Base-by-base conservation (phyloP, 1,140 invertebrate species). In the Arion vulgaris region DNA sequence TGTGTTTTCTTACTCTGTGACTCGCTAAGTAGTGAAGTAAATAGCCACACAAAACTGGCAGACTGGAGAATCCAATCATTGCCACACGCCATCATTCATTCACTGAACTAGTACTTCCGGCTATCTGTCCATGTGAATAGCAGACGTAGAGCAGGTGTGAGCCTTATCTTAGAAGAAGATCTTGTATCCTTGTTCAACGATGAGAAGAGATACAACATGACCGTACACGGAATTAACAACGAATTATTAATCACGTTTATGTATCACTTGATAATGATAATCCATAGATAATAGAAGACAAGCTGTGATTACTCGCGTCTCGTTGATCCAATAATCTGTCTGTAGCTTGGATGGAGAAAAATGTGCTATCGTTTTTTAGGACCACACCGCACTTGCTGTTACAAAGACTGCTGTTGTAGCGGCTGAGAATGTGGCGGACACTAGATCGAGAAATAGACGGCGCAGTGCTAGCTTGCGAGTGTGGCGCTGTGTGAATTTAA, bases 1-100 rank as follows among this genome's bases (percentile, higher is more conserved):
- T 87, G 86, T 19, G 86, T 87, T 62, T 81, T 86, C 73, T 85
- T 87, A 75, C 86, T 87, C 71, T 86, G 86, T 13, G 86, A 87
- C 75, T 87, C 86, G 78, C 83, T 86, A 38, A 86, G 66, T 17
- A 87, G 75, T 26, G 84, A 73, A 15, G 83, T 86, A 72, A 87
- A 83, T 82, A 87, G 86, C 86, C 86, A 87, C 39, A 87, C 79
- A 49, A 86, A 81, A 78, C 85, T 87, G 23, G 83, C 85, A 39
- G 85, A 87, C 68, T 87, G 83, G 34, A 87, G 69, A 73, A 87
- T 75, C 85, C 86, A 87, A 34, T 87, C 86, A 74, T 83, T 81
- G 68, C 85, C 82, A 72, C 72, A 78, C 85, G 86, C 86, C 86
- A 87, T 87, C 73, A 49, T 87, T 68, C 74, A 62, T 73, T 75